Base-by-base conservation (phyloP, 2,113 vertebrate species). In the Melospiza melodia region DNA sequence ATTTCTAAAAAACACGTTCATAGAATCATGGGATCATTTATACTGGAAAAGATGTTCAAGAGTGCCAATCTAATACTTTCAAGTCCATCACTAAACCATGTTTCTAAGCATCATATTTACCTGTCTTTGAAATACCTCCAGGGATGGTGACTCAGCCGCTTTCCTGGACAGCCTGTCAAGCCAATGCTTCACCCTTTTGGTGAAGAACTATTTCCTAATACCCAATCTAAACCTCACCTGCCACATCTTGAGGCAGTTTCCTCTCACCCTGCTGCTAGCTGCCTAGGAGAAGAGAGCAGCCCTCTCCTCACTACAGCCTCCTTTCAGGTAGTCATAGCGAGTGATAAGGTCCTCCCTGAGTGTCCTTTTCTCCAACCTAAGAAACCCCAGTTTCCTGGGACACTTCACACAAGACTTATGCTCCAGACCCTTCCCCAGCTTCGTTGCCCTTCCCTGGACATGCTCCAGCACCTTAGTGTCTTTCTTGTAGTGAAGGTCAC, bases 361-460 rank as follows among this genome's bases (percentile, higher is more conserved):
- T 9, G 12, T 39, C n/a, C 10, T 3, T 54, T 78, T 39, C 20
- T 62, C 28, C 19, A 54, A 23, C 4, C 4, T n/a, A n/a, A 69
- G 35, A 16, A 78, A 46, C 5, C 7, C 5, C 28, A n/a, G 19
- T 10, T 54, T 30, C 23, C 18, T 55, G 5, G 8, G 41, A 24
- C 33, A 11, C 5, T 23, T 24, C 3, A 4, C 41, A 1, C 28
- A n/a, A 30, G 41, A 35, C 6, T 9, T 59, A 30, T 25, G n/a
- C 23, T 54, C 19, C 33, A 52, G 23, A 46, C 13, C 13, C 39
- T 28, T 46, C 28, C 11, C 4, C 19, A 46, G 52, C 18, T 52
- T 16, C 0, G 0, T 0, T 41, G 28, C 9, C 28, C 20, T 61
- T 39, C 46, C 54, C 24, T 61, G 41, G 30, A 61, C 24, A 48